Percentiles rank a stretch among this genome's conserved stretches.
These are phyloP conservation scores for Sus scrofa DNA, from an alignment of 2,113 vertebrate genomes.

Conservation along the genomic window T2T-Sscrofa CM000826.6:56138001-56138500, in stretches of 20 bases:
- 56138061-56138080: background rate
- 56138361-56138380: slow-evolving; percentile 46
- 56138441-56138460: slow-evolving; percentile 40
- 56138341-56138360: slow-evolving; percentile 51
- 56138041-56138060: background rate
- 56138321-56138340: slow-evolving; percentile 56
- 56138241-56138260: slow-evolving; percentile 62
- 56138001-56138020: background rate
- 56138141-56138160: background rate
- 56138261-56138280: slow-evolving; percentile 68
- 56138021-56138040: slow-evolving; percentile 34
- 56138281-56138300: slow-evolving; percentile 65
- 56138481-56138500: slow-evolving; percentile 11
- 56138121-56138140: slow-evolving; percentile 23
- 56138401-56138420: slow-evolving; percentile 39
- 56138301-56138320: slow-evolving; percentile 20
- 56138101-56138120: background rate
- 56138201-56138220: slow-evolving; percentile 63
- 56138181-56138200: slow-evolving; percentile 60
- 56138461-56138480: background rate
- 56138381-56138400: slow-evolving; percentile 41
- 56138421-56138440: slow-evolving; percentile 31
- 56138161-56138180: background rate
- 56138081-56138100: background rate
- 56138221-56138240: slow-evolving; percentile 70